A percentile compares a stretch with the other conserved stretches of the same genome.
Conservation (phyloP, 2,888 invertebrate genomes). For the Xestia ashworthii region DNA sequence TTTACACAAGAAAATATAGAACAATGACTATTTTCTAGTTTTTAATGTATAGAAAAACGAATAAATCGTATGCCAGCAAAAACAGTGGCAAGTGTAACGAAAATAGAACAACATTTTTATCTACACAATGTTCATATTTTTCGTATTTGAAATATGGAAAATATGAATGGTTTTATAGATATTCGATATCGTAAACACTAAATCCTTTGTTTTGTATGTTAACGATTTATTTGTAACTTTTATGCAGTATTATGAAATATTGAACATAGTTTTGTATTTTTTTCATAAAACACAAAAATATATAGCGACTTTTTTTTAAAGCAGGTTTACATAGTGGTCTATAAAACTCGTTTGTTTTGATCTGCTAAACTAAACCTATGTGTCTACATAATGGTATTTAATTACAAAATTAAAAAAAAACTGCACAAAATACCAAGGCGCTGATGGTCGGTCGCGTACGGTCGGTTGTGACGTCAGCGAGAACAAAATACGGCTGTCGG, state of each 20-base stretch:
- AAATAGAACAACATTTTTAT: conserved; percentile 31
- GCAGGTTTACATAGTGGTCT: neutral
- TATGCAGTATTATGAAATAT: conserved; percentile 10
- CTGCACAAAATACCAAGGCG: too few species aligned
- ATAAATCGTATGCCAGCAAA: neutral
- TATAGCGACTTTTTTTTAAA: neutral
- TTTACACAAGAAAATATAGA: neutral
- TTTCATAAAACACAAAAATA: neutral
- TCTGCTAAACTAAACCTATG: neutral
- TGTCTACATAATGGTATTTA: neutral
- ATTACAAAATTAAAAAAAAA: too few species aligned
- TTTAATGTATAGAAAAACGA: neutral
- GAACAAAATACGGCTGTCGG: too few species aligned
- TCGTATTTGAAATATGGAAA: conserved; percentile 35
- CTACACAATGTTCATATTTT: conserved; percentile 19
- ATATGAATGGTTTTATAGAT: conserved; percentile 38
- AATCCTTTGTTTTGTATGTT: conserved; percentile 17
- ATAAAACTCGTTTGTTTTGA: neutral
- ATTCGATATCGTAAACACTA: conserved; percentile 39
- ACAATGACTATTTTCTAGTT: neutral
- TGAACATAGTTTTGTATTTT: neutral
- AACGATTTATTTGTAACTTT: conserved; percentile 5
- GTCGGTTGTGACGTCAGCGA: too few species aligned
- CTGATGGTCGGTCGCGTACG: too few species aligned
- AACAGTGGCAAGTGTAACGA: neutral